Evolutionary conservation across 2,888 invertebrate species (phyloP).

Genomic region (Ferrisia virgata): DNA sequence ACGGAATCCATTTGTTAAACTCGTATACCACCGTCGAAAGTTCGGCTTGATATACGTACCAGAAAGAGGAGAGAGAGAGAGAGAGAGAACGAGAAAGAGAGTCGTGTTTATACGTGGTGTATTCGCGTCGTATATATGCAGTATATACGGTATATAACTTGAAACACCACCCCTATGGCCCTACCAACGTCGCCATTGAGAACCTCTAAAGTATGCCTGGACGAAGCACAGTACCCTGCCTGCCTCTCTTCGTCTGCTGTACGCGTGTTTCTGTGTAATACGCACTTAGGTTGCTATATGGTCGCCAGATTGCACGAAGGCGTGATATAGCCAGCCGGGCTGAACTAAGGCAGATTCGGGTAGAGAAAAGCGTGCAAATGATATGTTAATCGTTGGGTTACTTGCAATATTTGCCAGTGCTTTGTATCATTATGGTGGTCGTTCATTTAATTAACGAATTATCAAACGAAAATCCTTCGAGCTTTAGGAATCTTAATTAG

Average conservation of each 20-base stretch:
- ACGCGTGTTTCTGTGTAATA: neutral
- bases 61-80: too few relatives aligned
- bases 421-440: slow-evolving; percentile 23
- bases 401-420: neutral
- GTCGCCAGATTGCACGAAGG: too few relatives aligned
- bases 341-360: neutral
- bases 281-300: too few relatives aligned
- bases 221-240: neutral
- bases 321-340: too few relatives aligned
- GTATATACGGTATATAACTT: neutral
- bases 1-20: slow-evolving; percentile 6
- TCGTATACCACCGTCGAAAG: neutral
- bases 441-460: slow-evolving; percentile 22
- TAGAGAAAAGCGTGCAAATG: neutral
- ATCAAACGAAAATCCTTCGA: neutral
- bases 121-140: neutral
- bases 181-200: neutral
- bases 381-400: neutral
- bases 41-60: neutral
- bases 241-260: neutral
- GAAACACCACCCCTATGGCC: neutral
- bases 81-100: too few relatives aligned
- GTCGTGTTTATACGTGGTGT: neutral
- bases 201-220: neutral
- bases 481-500: slow-evolving; percentile 30